Evolutionary conservation across 2,113 vertebrate genomes (phyloP).

Genomic region (Lucifuga dentata): DNA sequence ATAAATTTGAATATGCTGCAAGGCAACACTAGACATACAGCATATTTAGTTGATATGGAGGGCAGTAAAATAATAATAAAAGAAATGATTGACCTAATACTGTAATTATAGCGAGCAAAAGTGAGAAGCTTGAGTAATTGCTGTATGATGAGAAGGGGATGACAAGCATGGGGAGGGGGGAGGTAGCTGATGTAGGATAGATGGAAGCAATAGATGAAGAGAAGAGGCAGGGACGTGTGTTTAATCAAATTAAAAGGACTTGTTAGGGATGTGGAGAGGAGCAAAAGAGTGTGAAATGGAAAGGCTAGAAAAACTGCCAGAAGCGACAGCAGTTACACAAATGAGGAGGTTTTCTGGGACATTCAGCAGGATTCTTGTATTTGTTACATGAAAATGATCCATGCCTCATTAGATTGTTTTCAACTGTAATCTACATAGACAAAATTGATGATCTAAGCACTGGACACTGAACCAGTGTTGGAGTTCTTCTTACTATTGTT

Average conservation of each 20-base stretch:
- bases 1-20: too few relatives aligned
- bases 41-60: too few relatives aligned
- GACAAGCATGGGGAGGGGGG: neutral
- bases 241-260: conserved; percentile 17
- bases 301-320: neutral
- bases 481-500: too few relatives aligned
- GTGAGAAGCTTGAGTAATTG: neutral
- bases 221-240: neutral
- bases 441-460: neutral
- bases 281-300: conserved; percentile 23
- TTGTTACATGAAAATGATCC: conserved; percentile 5
- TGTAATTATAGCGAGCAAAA: neutral
- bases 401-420: neutral
- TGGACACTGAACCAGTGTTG: neutral
- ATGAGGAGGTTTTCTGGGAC: neutral
- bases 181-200: neutral
- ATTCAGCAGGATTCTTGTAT: neutral
- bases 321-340: neutral
- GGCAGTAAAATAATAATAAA: too few relatives aligned
- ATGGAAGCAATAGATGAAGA: neutral
- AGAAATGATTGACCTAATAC: fast-evolving
- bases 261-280: neutral
- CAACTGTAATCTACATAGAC: neutral
- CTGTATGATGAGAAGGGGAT: neutral
- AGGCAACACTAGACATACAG: too few relatives aligned